Evolutionary conservation across 2,113 vertebrate genomes (phyloP), one percentile per base, ranked within the genome.

Genomic region (Corythoichthys haematopterus): DNA sequence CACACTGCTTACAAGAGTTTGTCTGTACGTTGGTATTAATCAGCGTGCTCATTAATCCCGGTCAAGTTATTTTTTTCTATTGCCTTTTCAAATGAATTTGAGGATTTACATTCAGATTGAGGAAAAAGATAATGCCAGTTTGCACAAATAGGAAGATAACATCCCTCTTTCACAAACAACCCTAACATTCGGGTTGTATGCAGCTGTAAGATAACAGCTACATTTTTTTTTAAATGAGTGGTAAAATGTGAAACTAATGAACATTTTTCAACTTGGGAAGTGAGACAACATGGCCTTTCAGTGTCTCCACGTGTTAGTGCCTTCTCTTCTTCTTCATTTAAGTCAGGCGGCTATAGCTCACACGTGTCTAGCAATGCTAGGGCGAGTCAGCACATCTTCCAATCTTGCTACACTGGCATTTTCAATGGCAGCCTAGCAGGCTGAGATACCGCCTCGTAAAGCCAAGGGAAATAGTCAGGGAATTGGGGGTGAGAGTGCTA

Each of bases 271-370:
- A 40, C 50, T 53, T 40, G 71, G 75, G 45, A 60, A 53, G 46
- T 62, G 40, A 62, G n/a, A 45, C 59, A 62, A 62, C 40, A 46
- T 33, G 66, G 77, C 78, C 81, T 84, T 81, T 85, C 78, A 83
- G 81, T 84, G 79, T 80, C 80, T 83, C 64, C 47, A 63, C 78
- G 68, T 79, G 81, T 80, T 80, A 60, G 65, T 36, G 2, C 38
- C 46, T 28, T 67, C 60, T 68, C 65, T 65, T 70, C 51, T 63
- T 64, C 74, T 81, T 76, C 64, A 76, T 87, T 84, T 75, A 87
- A 88, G 88, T 92, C 90, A 89, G 90, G 88, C 89, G 91, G 89
- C 90, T 91, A 90, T 87, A 89, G 83, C 87, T 87, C 89, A 90
- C 89, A 91, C 87, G 86, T 90, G 88, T 89, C 85, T 88, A 84